Conservation (phyloP, 2,888 invertebrate genomes). For the Drosophila tanythrix region DNA sequence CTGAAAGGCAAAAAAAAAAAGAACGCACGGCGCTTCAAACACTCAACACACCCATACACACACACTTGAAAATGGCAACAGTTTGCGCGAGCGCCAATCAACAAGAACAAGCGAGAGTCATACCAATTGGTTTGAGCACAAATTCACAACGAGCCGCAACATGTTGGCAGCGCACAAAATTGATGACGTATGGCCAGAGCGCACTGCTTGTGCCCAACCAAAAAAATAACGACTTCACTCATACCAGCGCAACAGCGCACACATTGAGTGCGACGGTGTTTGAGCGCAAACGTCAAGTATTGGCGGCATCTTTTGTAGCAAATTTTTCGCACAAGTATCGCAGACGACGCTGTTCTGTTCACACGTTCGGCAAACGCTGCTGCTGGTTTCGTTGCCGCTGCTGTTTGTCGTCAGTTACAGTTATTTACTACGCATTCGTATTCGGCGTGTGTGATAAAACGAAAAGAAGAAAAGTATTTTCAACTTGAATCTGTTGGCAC, state of each 20-base stretch:
- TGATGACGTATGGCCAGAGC: slow-evolving; percentile 53
- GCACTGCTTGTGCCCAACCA: slow-evolving; percentile 1
- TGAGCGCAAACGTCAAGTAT: slow-evolving; percentile 58
- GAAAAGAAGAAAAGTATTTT: slow-evolving; percentile 2
- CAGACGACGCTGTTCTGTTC: slow-evolving; percentile 71
- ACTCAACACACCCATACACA: slow-evolving; percentile 12
- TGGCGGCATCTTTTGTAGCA: slow-evolving; percentile 71
- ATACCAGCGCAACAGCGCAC: slow-evolving; percentile 24
- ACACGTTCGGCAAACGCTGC: slow-evolving; percentile 59
- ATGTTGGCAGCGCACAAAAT: slow-evolving; percentile 44
- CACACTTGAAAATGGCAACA: slow-evolving; percentile 58
- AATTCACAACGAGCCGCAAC: slow-evolving; percentile 44
- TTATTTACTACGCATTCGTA: slow-evolving; percentile 37
- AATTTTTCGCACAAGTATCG: slow-evolving; percentile 69
- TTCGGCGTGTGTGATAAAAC: slow-evolving; percentile 38
- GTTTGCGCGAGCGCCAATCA: slow-evolving; percentile 59
- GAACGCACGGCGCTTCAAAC: slow-evolving; percentile 34
- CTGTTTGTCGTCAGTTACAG: slow-evolving; percentile 39
- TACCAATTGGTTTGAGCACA: slow-evolving; percentile 38
- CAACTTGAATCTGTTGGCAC: slow-evolving; percentile 24
- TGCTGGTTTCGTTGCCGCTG: slow-evolving; percentile 37
- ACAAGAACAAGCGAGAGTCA: slow-evolving; percentile 28
- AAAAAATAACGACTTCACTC: slow-evolving; percentile 11
- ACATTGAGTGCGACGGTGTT: slow-evolving; percentile 62
- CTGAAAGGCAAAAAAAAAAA: slow-evolving; percentile 32